A percentile compares a stretch with the other conserved stretches of the same genome.
These are phyloP conservation scores for Acanthosepion lycidas DNA, from an alignment of 2,888 invertebrate species.

Conservation along the genomic window DNA sequence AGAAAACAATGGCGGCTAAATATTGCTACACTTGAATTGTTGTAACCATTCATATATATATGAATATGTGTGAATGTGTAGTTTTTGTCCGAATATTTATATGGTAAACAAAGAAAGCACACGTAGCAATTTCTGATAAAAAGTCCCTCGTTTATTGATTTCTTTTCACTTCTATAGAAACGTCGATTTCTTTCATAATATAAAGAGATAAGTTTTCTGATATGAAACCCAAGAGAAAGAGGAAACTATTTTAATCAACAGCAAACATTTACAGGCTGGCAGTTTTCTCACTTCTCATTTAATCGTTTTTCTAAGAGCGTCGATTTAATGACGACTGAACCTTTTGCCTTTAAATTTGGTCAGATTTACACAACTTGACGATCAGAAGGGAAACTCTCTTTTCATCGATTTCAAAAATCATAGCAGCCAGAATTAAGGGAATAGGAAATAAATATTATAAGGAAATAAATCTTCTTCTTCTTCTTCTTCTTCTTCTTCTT, in stretches of 20 bases:
- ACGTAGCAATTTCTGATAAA: background rate
- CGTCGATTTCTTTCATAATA: background rate
- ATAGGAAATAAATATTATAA: too few species aligned
- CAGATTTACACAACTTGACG: too few species aligned
- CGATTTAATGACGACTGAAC: too few species aligned
- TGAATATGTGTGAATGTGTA: background rate
- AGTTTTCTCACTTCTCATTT: too few species aligned
- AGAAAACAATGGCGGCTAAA: background rate
- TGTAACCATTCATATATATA: background rate
- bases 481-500: too few species aligned
- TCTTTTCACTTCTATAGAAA: background rate
- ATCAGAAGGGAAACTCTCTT: too few species aligned
- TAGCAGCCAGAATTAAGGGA: too few species aligned
- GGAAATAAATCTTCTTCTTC: too few species aligned
- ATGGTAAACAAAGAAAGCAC: background rate
- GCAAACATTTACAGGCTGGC: background rate
- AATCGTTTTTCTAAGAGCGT: too few species aligned
- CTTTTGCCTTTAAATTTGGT: too few species aligned
- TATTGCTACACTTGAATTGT: background rate
- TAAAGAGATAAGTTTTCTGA: background rate
- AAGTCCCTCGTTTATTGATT: background rate
- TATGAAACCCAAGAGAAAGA: background rate
- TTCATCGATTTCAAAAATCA: too few species aligned
- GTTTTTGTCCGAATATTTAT: background rate
- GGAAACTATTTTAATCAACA: background rate